Evolutionary conservation across 2,888 invertebrate genomes (phyloP).

Genomic region (Rhaphigaster nebulosa): DNA sequence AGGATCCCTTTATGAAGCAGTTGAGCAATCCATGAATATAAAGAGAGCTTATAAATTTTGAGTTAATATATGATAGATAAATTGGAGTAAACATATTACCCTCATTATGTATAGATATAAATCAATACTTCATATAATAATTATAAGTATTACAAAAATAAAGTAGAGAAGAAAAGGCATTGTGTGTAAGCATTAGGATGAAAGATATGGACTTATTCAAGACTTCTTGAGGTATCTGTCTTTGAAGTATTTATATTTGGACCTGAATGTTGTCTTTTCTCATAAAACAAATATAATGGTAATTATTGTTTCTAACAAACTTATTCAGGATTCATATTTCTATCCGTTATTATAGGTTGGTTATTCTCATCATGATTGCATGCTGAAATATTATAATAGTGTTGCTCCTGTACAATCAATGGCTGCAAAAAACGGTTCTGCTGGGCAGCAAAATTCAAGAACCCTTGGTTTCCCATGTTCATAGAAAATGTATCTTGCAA

Average conservation of each 20-base stretch:
- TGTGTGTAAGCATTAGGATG: not conserved
- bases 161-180: not conserved
- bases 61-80: not conserved
- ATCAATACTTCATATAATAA: not conserved
- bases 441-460: not conserved
- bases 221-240: not conserved
- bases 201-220: not conserved
- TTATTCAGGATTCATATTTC: not conserved
- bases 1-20: too few species aligned
- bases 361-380: not conserved
- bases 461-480: not conserved
- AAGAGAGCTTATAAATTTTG: not conserved
- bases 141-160: conserved; percentile 4
- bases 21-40: not conserved
- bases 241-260: not conserved
- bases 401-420: conserved; percentile 19
- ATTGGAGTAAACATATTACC: not conserved
- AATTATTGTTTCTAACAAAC: not conserved
- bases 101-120: not conserved
- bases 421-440: not conserved
- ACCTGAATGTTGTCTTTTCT: not conserved
- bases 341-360: not conserved
- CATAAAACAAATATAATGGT: not conserved
- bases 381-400: conserved; percentile 5
- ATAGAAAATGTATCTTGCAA: not conserved